These are phyloP conservation scores for Odontamblyopus lacepedii DNA, from an alignment of 2,797 vertebrate genomes.

Conservation along the genomic window DNA sequence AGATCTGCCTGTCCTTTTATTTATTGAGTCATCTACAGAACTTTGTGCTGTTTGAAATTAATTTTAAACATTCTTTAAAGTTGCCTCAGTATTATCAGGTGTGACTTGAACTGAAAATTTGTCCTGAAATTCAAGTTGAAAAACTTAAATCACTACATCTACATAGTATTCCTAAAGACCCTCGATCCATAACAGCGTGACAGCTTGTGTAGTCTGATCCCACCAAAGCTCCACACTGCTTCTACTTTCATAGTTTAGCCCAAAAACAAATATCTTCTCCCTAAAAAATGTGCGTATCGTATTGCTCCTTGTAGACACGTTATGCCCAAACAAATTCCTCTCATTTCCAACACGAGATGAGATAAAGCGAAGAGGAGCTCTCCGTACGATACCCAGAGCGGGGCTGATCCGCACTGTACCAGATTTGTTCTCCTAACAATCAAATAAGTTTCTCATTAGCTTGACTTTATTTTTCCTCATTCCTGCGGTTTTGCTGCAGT, in stretches of 20 bases:
- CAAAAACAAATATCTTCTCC: slow-evolving; percentile 53
- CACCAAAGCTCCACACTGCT: slow-evolving; percentile 15
- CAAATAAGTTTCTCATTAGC: slow-evolving; percentile 81
- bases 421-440: slow-evolving; percentile 80
- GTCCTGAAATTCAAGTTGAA: neutral
- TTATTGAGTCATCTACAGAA: no score
- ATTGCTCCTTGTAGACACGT: slow-evolving; percentile 33
- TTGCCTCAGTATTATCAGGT: neutral
- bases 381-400: slow-evolving; percentile 57
- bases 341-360: slow-evolving; percentile 36
- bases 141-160: neutral
- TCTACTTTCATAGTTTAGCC: slow-evolving; percentile 24
- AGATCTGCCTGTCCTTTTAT: neutral
- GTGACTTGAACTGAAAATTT: neutral
- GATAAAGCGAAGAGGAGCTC: slow-evolving; percentile 39
- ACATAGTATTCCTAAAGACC: neutral
- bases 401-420: slow-evolving; percentile 61
- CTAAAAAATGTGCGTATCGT: slow-evolving; percentile 41
- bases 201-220: slow-evolving; percentile 13
- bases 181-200: slow-evolving; percentile 16
- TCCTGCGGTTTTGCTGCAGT: slow-evolving; percentile 80
- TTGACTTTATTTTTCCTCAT: slow-evolving; percentile 77
- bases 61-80: no score
- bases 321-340: slow-evolving; percentile 48
- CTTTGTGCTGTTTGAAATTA: neutral